phyloP scores from a whole-genome alignment of 2,797 vertebrate species.

The Phoxinus dragarum region DNA sequence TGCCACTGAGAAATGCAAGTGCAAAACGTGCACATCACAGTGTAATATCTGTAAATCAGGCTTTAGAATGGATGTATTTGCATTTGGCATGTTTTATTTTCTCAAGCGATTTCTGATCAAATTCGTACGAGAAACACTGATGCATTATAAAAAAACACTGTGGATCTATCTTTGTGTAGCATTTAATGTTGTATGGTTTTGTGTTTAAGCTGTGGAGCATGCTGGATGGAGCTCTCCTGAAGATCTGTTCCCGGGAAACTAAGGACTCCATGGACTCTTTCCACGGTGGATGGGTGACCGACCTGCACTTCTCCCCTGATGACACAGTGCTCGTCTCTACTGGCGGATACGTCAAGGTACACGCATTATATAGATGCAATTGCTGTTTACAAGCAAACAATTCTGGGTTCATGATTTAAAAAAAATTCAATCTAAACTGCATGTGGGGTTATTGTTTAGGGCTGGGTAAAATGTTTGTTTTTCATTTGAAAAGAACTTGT shows the following conservation, averaged over 20 bases:
- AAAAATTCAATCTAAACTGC: neutral
- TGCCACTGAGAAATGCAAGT: neutral
- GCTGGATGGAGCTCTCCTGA: conserved; percentile 81
- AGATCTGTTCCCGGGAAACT: conserved; percentile 80
- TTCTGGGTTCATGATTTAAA: too few species aligned
- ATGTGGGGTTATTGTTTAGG: neutral
- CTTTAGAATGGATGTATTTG: neutral
- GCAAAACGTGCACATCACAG: neutral
- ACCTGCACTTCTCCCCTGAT: conserved; percentile 91
- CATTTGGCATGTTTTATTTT: neutral
- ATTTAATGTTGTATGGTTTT: neutral
- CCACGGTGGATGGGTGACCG: conserved; percentile 93
- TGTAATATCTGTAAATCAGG: conserved; percentile 25
- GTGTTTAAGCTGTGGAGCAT: conserved; percentile 85
- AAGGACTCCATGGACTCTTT: conserved; percentile 85
- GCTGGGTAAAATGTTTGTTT: neutral
- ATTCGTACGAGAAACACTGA: neutral
- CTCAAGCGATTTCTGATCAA: neutral
- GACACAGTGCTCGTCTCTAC: conserved; percentile 87
- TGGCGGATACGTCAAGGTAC: conserved; percentile 92
- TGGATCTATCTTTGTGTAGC: neutral
- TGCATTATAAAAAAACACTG: neutral
- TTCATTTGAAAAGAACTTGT: neutral
- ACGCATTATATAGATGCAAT: neutral
- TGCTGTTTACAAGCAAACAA: neutral